A percentile compares a stretch with the other conserved stretches of the same genome.
phyloP scores from a whole-genome alignment of 1,140 invertebrate genomes.

The Rhagoletis pomonella region DNA sequence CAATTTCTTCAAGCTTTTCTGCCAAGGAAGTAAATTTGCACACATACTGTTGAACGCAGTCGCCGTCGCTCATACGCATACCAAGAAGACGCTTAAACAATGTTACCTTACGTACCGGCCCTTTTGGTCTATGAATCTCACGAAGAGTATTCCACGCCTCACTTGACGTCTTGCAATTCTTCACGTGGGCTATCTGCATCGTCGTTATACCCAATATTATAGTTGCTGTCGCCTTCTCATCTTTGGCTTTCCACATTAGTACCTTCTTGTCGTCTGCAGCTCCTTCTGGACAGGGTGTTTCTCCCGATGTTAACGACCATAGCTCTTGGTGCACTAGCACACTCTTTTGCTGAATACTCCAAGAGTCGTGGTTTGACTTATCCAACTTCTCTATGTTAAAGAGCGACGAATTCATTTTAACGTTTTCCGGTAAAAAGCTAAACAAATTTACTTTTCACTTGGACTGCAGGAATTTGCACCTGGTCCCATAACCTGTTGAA shows the following conservation, averaged over 20 bases:
- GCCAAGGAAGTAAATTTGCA: conserved; percentile 39
- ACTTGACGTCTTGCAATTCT: conserved; percentile 40
- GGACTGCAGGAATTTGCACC: too few species aligned
- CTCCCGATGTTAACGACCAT: neutral
- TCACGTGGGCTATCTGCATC: conserved; percentile 53
- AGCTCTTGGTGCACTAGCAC: conserved; percentile 59
- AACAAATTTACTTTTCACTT: too few species aligned
- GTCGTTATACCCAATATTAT: conserved; percentile 50
- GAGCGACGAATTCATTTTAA: neutral
- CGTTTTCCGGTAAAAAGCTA: neutral
- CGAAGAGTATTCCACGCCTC: too few species aligned
- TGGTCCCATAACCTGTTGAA: too few species aligned
- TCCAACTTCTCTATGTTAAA: too few species aligned
- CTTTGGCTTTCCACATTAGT: neutral
- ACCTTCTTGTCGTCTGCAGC: neutral
- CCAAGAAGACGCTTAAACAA: conserved; percentile 56
- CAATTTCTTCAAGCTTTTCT: conserved; percentile 52
- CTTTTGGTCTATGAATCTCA: conserved; percentile 37
- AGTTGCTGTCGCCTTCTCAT: conserved; percentile 51
- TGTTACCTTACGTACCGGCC: conserved; percentile 55
- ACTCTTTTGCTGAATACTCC: neutral
- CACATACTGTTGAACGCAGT: neutral
- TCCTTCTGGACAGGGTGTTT: neutral
- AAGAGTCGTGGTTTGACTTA: neutral
- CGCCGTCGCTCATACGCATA: conserved; percentile 50